A percentile compares a stretch with the other conserved stretches of the same genome.
Evolutionary conservation across 2,797 vertebrate species (phyloP).

Genomic region (Rhinatrema bivittatum): DNA sequence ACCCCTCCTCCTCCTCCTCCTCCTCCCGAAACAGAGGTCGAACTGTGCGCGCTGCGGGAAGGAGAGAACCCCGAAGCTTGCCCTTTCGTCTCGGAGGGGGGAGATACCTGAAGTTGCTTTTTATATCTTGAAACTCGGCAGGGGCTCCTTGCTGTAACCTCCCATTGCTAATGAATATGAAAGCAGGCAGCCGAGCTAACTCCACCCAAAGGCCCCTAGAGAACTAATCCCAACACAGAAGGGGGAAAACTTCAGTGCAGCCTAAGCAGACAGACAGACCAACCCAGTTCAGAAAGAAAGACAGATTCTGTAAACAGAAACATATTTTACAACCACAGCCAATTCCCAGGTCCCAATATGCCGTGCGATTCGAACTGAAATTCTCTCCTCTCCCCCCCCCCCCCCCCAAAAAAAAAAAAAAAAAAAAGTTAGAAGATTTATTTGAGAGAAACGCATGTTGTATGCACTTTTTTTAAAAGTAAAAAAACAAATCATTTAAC

Average conservation of each 20-base stretch:
- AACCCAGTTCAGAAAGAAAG: constrained; percentile 15
- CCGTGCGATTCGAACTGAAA: no score
- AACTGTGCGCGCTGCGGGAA: constrained; percentile 17
- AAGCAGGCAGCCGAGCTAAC: constrained; percentile 57
- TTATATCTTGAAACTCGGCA: constrained; percentile 76
- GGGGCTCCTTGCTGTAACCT: constrained; percentile 59
- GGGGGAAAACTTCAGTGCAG: constrained; percentile 46
- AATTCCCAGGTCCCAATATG: not conserved
- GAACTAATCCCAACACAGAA: constrained; percentile 28
- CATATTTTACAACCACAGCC: not conserved
- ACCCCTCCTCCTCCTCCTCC: no score
- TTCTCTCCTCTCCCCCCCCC: no score
- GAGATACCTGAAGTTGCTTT: constrained; percentile 63
- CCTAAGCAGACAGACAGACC: constrained; percentile 38
- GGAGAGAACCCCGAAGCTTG: constrained; percentile 38
- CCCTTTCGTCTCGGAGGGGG: constrained; percentile 63
- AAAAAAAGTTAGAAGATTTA: no score
- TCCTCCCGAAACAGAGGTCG: constrained; percentile 41
- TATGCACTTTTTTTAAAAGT: no score
- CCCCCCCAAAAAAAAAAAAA: no score
- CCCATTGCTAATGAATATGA: constrained; percentile 73
- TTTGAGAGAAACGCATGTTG: no score
- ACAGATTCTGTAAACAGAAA: constrained; percentile 4
- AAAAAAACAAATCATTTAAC: no score
- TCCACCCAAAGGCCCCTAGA: constrained; percentile 68